phyloP scores from a whole-genome alignment of 2,888 invertebrate genomes.

The Seira ritae region DNA sequence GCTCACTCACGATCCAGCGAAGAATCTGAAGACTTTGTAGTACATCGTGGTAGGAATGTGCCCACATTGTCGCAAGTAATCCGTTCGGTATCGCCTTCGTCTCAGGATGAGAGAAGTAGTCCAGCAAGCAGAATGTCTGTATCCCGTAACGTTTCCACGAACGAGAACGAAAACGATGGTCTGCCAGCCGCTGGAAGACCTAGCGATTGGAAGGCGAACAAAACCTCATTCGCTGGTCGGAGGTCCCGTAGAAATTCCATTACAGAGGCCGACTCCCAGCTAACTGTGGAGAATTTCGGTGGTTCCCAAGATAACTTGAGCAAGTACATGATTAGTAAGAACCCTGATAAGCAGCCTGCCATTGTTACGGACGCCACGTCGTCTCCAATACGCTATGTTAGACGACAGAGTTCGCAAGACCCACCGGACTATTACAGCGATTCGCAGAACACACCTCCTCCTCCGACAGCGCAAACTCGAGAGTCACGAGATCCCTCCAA shows the following conservation, averaged over 20 bases:
- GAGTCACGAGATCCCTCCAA: conserved; percentile 37
- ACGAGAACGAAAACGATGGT: conserved; percentile 50
- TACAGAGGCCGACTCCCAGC: conserved; percentile 86
- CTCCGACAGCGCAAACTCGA: conserved; percentile 23
- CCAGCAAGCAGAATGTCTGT: conserved; percentile 73
- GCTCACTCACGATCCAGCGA: conserved; percentile 73
- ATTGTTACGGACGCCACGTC: conserved; percentile 69
- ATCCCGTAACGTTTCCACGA: conserved; percentile 65
- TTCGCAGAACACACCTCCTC: conserved; percentile 33
- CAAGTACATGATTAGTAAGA: conserved; percentile 83
- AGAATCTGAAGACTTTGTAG: conserved; percentile 83
- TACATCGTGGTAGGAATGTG: conserved; percentile 86
- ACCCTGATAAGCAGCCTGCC: conserved; percentile 86
- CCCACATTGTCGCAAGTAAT: conserved; percentile 82
- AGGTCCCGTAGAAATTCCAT: conserved; percentile 90
- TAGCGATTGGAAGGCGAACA: conserved; percentile 87
- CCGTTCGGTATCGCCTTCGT: conserved; percentile 73
- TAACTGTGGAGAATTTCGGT: conserved; percentile 95
- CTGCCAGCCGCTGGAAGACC: conserved; percentile 87
- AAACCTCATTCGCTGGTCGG: conserved; percentile 85
- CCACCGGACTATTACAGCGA: conserved; percentile 68
- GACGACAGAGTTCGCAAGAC: conserved; percentile 69
- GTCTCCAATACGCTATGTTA: conserved; percentile 69
- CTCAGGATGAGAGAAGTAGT: conserved; percentile 73
- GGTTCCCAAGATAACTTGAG: conserved; percentile 93